These are phyloP conservation scores for Glaucidium brasilianum DNA, from an alignment of 2,113 vertebrate species.

Conservation along the genomic window DNA sequence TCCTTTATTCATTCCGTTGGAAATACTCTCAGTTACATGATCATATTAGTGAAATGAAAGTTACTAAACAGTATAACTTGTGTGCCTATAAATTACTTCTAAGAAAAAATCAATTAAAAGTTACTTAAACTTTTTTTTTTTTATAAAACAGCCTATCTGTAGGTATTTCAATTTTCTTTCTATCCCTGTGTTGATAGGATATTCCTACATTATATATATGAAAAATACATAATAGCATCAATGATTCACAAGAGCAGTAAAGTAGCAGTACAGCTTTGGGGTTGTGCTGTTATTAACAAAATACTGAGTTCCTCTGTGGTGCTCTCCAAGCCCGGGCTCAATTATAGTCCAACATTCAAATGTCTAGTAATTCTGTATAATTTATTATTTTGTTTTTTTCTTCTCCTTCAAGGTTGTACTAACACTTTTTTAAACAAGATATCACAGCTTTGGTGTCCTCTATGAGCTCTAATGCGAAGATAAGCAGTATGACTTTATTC, in stretches of 20 bases:
- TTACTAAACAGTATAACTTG: neutral
- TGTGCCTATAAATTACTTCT: neutral
- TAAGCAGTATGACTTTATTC: neutral
- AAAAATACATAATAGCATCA: neutral
- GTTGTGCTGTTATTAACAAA: neutral
- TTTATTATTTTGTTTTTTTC: neutral
- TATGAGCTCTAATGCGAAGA: neutral
- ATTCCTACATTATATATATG: neutral
- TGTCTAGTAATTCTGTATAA: neutral
- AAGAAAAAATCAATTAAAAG: neutral
- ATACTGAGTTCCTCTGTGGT: neutral
- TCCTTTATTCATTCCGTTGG: neutral
- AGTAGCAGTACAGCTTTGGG: neutral
- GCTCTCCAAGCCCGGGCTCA: neutral
- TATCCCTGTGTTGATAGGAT: neutral
- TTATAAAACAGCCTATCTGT: neutral
- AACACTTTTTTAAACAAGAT: neutral
- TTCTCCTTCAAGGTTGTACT: neutral
- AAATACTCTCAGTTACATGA: neutral
- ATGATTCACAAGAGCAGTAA: neutral
- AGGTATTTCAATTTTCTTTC: neutral
- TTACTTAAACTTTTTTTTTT: neutral
- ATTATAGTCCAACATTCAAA: neutral
- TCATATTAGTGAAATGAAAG: neutral
- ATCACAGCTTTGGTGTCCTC: neutral